phyloP scores from a whole-genome alignment of 2,888 invertebrate genomes.

The Cataglyphis altisquamis region DNA sequence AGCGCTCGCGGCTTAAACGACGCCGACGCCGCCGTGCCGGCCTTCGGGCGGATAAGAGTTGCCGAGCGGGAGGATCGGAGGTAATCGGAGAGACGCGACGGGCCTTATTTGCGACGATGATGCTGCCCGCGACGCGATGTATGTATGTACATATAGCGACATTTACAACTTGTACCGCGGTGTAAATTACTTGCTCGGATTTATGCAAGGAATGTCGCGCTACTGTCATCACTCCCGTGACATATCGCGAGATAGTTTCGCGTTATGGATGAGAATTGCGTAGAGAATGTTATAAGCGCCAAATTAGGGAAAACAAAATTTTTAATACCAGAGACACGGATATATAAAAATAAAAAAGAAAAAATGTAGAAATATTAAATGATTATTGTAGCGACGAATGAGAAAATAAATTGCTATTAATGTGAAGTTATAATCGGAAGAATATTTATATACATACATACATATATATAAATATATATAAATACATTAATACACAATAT shows the following conservation, averaged over 20 bases:
- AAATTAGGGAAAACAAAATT: neutral
- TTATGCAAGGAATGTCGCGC: neutral
- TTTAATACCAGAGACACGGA: neutral
- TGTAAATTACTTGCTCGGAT: slow-evolving; percentile 39
- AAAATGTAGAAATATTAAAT: neutral
- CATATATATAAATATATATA: no score
- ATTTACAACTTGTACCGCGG: slow-evolving; percentile 45
- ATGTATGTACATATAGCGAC: slow-evolving; percentile 13
- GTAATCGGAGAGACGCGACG: neutral
- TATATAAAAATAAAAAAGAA: neutral
- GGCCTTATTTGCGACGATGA: slow-evolving; percentile 22
- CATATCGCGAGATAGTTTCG: neutral
- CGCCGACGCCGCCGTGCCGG: neutral
- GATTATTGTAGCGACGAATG: neutral
- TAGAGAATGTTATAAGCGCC: no score
- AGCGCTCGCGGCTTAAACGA: slow-evolving; percentile 13
- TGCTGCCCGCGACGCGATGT: neutral
- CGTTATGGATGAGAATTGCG: neutral
- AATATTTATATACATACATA: neutral
- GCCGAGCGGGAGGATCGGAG: slow-evolving; percentile 18
- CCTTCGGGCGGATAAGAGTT: slow-evolving; percentile 17
- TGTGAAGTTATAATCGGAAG: neutral
- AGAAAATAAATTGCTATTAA: neutral
- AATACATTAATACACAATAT: no score
- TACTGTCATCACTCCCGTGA: neutral